Conservation (phyloP, 2,113 vertebrate species). For the Tiliqua scincoides region DNA sequence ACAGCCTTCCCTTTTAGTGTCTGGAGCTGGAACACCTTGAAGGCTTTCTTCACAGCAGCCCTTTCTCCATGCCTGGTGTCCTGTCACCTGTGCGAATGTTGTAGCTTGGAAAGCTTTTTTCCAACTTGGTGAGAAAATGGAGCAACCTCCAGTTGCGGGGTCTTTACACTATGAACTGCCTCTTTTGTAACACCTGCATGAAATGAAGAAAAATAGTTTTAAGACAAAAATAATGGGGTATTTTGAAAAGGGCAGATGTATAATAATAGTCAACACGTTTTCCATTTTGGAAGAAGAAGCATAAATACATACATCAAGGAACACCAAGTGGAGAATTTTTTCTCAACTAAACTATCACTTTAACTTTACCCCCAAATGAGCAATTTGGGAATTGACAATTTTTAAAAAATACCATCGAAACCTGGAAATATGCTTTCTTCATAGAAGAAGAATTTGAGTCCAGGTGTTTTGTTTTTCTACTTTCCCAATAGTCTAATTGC, state of each 20-base stretch:
- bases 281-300: not conserved
- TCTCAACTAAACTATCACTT: not conserved
- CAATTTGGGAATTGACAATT: not conserved
- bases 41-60: no score
- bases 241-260: not conserved
- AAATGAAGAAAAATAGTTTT: not conserved
- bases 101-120: not conserved
- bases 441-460: not conserved
- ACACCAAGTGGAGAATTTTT: not conserved
- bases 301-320: not conserved
- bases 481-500: not conserved
- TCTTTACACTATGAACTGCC: not conserved
- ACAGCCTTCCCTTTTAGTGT: not conserved
- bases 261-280: not conserved
- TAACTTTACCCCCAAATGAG: not conserved
- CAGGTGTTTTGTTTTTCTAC: not conserved
- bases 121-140: not conserved
- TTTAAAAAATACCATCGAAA: not conserved
- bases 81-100: not conserved
- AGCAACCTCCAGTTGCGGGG: no score
- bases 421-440: not conserved
- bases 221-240: not conserved
- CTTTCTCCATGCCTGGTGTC: not conserved
- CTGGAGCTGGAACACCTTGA: no score
- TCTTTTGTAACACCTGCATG: not conserved